phyloP scores from a whole-genome alignment of 1,140 invertebrate species.

The Hyphantria cunea region DNA sequence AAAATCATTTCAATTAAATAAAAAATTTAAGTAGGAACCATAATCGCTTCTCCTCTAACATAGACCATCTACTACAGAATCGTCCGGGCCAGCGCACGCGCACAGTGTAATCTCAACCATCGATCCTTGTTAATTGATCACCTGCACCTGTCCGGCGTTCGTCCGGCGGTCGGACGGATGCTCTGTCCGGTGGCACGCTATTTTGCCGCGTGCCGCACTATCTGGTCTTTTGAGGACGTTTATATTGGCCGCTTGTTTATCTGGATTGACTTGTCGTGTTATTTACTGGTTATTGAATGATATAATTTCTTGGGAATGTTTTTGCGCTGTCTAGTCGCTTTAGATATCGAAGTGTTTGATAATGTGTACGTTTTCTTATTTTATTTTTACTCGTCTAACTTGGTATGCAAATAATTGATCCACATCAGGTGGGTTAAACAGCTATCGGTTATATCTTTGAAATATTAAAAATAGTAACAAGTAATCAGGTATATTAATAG shows the following conservation, averaged over 20 bases:
- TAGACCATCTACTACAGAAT: constrained; percentile 1
- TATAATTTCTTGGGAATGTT: background rate
- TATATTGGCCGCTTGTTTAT: constrained; percentile 24
- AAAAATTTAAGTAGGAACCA: no score
- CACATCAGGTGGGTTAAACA: no score
- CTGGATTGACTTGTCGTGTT: background rate
- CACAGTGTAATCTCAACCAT: constrained; percentile 51
- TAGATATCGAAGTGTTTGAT: no score
- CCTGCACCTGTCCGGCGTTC: constrained; percentile 51
- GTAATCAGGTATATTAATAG: no score
- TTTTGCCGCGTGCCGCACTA: constrained; percentile 16
- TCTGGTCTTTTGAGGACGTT: constrained; percentile 12
- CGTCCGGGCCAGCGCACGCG: constrained; percentile 43
- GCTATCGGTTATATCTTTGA: no score
- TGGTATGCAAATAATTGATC: no score
- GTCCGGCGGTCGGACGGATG: constrained; percentile 8
- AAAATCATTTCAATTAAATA: no score
- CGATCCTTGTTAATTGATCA: constrained; percentile 63
- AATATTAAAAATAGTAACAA: no score
- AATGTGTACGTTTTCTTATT: no score
- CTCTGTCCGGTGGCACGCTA: constrained; percentile 21
- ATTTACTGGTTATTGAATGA: background rate
- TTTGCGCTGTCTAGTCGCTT: background rate
- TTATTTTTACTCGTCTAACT: no score
- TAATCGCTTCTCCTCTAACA: constrained; percentile 17